Conservation (phyloP, 1,140 invertebrate genomes). For the Aphidius gifuensis region DNA sequence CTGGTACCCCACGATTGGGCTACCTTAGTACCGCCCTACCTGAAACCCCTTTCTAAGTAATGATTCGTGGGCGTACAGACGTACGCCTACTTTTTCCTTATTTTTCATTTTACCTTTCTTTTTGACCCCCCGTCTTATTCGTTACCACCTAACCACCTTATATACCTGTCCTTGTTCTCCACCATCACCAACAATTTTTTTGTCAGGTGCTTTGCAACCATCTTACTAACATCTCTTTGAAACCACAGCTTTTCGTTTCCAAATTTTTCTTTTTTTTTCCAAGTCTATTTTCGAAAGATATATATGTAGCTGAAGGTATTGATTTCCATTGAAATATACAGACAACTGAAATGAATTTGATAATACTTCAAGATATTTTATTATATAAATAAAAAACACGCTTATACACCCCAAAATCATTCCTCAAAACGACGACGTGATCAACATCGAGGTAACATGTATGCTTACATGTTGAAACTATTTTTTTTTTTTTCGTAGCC, state of each 20-base stretch:
- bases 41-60: conserved; percentile 35
- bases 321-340: too few relatives aligned
- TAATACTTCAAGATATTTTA: too few relatives aligned
- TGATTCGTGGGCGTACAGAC: conserved; percentile 46
- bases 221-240: conserved; percentile 16
- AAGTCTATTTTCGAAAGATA: not conserved
- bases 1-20: conserved; percentile 50
- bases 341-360: too few relatives aligned
- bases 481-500: too few relatives aligned
- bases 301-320: not conserved
- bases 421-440: too few relatives aligned
- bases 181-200: not conserved
- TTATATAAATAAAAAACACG: too few relatives aligned
- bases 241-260: not conserved
- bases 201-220: conserved; percentile 23
- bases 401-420: too few relatives aligned
- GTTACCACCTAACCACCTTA: too few relatives aligned
- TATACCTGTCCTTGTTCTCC: conserved; percentile 25
- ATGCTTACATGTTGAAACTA: too few relatives aligned
- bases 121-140: conserved; percentile 19
- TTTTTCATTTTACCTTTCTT: conserved; percentile 27
- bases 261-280: too few relatives aligned
- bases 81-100: conserved; percentile 43
- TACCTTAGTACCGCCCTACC: conserved; percentile 46
- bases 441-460: too few relatives aligned